Conservation (phyloP, 2,797 vertebrate genomes). For the Urocyon cinereoargenteus region DNA sequence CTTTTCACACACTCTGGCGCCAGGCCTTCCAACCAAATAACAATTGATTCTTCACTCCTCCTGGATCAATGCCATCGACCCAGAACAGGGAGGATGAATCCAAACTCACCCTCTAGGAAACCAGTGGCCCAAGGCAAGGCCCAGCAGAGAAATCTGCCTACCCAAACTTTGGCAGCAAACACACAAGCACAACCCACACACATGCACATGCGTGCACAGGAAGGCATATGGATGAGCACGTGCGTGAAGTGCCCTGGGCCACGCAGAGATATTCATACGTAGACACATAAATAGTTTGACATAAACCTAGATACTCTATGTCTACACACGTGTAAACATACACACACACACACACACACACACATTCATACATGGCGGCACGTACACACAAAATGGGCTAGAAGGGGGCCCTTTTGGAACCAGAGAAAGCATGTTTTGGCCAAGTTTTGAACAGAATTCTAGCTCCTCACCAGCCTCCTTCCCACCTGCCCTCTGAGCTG, state of each 20-base stretch:
- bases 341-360: neutral
- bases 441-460: neutral
- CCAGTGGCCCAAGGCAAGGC: neutral
- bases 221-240: neutral
- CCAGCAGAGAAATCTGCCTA: neutral
- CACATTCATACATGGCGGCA: neutral
- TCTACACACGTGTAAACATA: neutral
- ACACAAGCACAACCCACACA: fast-evolving
- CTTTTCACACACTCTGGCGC: slow-evolving; percentile 78
- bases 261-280: neutral
- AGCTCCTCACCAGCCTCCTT: neutral
- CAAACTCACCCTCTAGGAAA: slow-evolving; percentile 69
- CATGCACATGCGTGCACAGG: neutral
- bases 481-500: neutral
- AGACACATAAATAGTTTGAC: neutral
- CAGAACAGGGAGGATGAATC: slow-evolving; percentile 83
- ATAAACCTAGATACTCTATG: neutral
- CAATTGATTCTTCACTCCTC: slow-evolving; percentile 84
- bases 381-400: neutral
- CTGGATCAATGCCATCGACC: slow-evolving; percentile 85
- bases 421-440: neutral
- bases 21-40: slow-evolving; percentile 85
- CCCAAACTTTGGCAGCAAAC: neutral
- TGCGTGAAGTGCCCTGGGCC: neutral
- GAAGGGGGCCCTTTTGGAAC: neutral